Conservation (phyloP, 1,140 invertebrate genomes). For the Cherax destructor region DNA sequence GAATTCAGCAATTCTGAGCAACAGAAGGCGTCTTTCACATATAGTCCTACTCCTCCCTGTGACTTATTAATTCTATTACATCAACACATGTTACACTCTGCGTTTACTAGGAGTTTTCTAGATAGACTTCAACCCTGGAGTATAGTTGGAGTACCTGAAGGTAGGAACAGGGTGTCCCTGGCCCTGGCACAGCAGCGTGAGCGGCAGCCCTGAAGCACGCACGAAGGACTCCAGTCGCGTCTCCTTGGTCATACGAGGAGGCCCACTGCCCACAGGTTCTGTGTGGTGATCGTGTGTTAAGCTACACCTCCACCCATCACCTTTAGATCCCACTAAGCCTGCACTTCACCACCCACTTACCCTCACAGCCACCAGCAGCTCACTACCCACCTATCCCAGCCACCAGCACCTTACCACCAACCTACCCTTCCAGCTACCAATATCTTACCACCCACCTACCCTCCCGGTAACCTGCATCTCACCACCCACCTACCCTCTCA, state of each 20-base stretch:
- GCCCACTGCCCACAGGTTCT: constrained; percentile 72
- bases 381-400: not conserved
- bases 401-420: too few species aligned
- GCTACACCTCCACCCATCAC: not conserved
- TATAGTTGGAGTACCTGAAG: constrained; percentile 37
- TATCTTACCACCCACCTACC: too few species aligned
- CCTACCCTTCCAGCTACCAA: too few species aligned
- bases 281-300: constrained; percentile 11
- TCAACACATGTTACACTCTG: too few species aligned
- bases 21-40: too few species aligned
- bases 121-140: too few species aligned
- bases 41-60: too few species aligned
- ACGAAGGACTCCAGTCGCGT: constrained; percentile 62
- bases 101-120: too few species aligned
- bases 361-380: too few species aligned
- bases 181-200: constrained; percentile 78
- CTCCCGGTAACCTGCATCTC: too few species aligned
- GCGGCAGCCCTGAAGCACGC: constrained; percentile 31
- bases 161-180: constrained; percentile 65
- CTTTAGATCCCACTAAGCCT: not conserved
- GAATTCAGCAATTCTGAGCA: too few species aligned
- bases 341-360: not conserved
- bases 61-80: too few species aligned
- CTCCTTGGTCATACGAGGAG: constrained; percentile 69
- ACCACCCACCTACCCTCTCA: not conserved